A percentile compares a stretch with the other conserved stretches of the same genome.
Evolutionary conservation across 2,797 vertebrate genomes (phyloP).

Genomic region (Enteromius thamalakanensis): DNA sequence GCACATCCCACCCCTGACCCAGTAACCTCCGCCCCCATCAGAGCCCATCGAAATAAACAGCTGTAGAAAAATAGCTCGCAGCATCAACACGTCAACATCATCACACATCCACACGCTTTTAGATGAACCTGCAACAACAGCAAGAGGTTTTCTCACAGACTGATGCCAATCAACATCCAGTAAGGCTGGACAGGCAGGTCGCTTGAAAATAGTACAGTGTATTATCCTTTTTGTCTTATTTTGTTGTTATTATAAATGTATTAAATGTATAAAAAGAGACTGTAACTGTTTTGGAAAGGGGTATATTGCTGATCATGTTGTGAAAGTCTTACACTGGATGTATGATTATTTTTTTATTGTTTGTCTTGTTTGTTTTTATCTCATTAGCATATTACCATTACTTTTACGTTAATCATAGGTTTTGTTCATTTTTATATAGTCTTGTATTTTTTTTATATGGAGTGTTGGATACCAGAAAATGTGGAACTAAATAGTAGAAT

Average conservation of each 20-base stretch:
- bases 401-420: slow-evolving; percentile 44
- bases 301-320: slow-evolving; percentile 74
- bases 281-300: slow-evolving; percentile 71
- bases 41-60: slow-evolving; percentile 69
- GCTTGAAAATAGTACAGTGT: slow-evolving; percentile 74
- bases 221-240: slow-evolving; percentile 66
- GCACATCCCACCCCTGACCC: slow-evolving; percentile 46
- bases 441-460: slow-evolving; percentile 62
- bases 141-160: slow-evolving; percentile 66
- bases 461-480: slow-evolving; percentile 69
- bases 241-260: slow-evolving; percentile 78
- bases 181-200: slow-evolving; percentile 64
- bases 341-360: slow-evolving; percentile 64
- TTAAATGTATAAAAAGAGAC: slow-evolving; percentile 77
- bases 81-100: slow-evolving; percentile 64
- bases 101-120: slow-evolving; percentile 63
- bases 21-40: slow-evolving; percentile 62
- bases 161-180: slow-evolving; percentile 64
- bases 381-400: slow-evolving; percentile 64
- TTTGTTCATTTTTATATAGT: slow-evolving; percentile 62
- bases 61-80: slow-evolving; percentile 70
- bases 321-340: slow-evolving; percentile 87
- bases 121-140: slow-evolving; percentile 67
- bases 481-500: slow-evolving; percentile 58
- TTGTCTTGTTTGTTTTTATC: slow-evolving; percentile 36